Conservation (phyloP, 2,113 vertebrate species). For the Archocentrus centrarchus region DNA sequence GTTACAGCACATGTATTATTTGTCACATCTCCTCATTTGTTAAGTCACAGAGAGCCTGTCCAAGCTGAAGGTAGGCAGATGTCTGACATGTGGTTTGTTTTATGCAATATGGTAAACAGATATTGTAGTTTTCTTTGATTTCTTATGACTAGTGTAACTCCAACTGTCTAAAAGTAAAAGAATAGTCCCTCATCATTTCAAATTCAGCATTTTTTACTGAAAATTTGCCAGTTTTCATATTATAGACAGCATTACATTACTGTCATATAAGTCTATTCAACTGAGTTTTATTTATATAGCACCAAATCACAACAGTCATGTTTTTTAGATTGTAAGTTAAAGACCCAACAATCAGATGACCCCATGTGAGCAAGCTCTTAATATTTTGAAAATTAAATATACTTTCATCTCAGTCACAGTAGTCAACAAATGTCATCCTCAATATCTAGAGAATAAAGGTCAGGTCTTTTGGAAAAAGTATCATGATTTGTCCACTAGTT, state of each 20-base stretch:
- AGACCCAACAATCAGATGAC: too few relatives aligned
- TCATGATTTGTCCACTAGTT: background rate
- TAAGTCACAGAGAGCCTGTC: background rate
- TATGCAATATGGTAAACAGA: background rate
- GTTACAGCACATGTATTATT: constrained; percentile 47
- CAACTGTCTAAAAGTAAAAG: background rate
- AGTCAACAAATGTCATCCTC: background rate
- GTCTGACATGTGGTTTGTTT: background rate
- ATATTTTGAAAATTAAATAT: background rate
- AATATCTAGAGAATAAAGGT: too few relatives aligned
- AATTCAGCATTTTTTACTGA: background rate
- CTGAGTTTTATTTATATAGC: too few relatives aligned
- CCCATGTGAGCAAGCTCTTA: too few relatives aligned
- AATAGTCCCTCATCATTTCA: background rate
- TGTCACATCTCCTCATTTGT: constrained; percentile 24
- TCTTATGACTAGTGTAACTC: background rate
- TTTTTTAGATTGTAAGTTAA: too few relatives aligned
- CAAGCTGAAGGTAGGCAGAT: background rate
- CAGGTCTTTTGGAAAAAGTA: background rate
- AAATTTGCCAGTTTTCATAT: background rate
- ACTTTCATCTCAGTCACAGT: background rate
- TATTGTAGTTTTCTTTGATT: background rate
- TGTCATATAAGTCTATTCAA: background rate
- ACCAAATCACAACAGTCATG: too few relatives aligned
- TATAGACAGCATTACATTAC: background rate